Conservation (phyloP, 2,113 vertebrate genomes). For the Pelobates fuscus region DNA sequence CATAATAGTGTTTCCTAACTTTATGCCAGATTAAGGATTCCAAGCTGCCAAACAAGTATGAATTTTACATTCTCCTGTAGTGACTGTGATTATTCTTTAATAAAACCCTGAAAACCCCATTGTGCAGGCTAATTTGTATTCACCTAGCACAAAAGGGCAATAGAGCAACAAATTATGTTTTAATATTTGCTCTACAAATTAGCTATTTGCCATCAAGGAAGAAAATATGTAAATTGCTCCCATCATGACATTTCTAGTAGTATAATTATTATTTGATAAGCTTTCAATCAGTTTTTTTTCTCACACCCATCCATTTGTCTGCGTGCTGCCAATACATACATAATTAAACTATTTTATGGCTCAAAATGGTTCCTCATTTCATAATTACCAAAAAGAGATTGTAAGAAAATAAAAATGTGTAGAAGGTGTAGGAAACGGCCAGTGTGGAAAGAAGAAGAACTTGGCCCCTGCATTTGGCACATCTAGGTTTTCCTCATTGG, state of each 20-base stretch:
- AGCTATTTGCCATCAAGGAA: constrained; percentile 17
- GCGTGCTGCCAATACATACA: constrained; percentile 6
- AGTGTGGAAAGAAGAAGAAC: too few species aligned
- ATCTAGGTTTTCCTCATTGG: too few species aligned
- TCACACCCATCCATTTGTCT: constrained; percentile 20
- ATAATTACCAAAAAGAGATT: constrained; percentile 17
- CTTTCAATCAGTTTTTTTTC: constrained; percentile 30
- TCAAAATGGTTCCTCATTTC: constrained; percentile 6
- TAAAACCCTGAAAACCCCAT: constrained; percentile 1
- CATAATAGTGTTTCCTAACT: background rate
- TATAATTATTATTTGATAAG: constrained; percentile 38
- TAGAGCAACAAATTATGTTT: constrained; percentile 39
- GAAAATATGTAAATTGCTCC: constrained; percentile 36
- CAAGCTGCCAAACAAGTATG: too few species aligned
- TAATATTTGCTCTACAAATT: constrained; percentile 34
- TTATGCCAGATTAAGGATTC: too few species aligned
- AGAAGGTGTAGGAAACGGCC: too few species aligned
- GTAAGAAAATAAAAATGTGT: background rate
- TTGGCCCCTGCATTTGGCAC: too few species aligned
- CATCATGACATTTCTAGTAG: constrained; percentile 22
- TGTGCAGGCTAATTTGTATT: constrained; percentile 28
- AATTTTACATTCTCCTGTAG: too few species aligned
- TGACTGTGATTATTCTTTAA: constrained; percentile 1
- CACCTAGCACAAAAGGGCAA: constrained; percentile 12
- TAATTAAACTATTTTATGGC: constrained; percentile 17